Conservation (phyloP, 1,140 invertebrate species). For the Drosophila oshimai region DNA sequence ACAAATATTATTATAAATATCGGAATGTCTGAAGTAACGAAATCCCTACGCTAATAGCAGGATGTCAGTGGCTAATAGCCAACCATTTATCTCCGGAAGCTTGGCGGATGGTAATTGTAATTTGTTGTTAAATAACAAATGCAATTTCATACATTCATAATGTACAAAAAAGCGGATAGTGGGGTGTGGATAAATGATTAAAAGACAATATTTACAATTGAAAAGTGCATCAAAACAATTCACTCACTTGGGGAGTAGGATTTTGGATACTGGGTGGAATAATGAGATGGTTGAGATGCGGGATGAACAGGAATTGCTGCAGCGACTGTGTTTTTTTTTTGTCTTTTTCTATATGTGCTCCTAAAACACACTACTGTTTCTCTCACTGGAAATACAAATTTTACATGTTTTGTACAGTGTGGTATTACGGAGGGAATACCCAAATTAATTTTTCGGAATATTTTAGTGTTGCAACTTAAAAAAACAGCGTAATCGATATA, state of each 20-base stretch:
- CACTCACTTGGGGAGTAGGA: background rate
- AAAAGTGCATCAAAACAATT: background rate
- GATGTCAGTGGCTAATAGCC: background rate
- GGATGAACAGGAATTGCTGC: too few relatives aligned
- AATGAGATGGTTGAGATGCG: slow-evolving; percentile 4
- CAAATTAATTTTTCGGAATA: too few relatives aligned
- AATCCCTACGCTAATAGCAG: slow-evolving; percentile 17
- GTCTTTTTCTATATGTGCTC: too few relatives aligned
- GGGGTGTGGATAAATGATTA: background rate
- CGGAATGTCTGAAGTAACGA: slow-evolving; percentile 36
- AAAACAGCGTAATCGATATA: background rate
- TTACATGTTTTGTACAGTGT: too few relatives aligned
- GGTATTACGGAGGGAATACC: too few relatives aligned
- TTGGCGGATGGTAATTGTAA: slow-evolving; percentile 25
- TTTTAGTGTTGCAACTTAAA: too few relatives aligned
- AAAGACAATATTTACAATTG: slow-evolving; percentile 8
- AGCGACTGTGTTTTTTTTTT: too few relatives aligned
- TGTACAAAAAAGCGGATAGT: slow-evolving; percentile 49
- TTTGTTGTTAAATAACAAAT: slow-evolving; percentile 59
- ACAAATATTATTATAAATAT: slow-evolving; percentile 72
- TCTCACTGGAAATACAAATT: too few relatives aligned
- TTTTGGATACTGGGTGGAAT: background rate
- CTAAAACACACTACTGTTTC: too few relatives aligned
- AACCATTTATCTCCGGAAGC: background rate
- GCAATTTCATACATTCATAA: slow-evolving; percentile 68